A percentile compares a stretch with the other conserved stretches of the same genome.
Evolutionary conservation across 2,888 invertebrate genomes (phyloP).

Genomic region (Rhagonycha lutea): DNA sequence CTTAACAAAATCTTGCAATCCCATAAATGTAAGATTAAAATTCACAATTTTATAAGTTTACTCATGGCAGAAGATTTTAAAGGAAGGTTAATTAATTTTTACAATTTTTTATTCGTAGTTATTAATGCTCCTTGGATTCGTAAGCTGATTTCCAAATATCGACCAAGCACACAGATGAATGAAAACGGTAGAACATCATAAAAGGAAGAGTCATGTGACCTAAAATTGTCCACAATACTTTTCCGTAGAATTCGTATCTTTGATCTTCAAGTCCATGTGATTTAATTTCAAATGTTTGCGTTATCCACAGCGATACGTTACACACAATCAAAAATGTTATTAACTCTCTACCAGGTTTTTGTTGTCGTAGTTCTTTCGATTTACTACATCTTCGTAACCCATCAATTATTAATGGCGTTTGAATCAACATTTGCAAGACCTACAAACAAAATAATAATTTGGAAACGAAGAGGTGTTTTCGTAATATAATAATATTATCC

Average conservation of each 20-base stretch:
- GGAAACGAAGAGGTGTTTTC: neutral
- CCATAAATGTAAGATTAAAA: neutral
- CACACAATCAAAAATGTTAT: conserved; percentile 76
- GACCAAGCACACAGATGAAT: conserved; percentile 77
- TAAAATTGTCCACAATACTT: conserved; percentile 71
- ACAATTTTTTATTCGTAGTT: neutral
- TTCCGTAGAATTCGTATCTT: conserved; percentile 71
- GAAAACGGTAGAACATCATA: conserved; percentile 79
- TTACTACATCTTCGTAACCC: conserved; percentile 76
- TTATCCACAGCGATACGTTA: conserved; percentile 79
- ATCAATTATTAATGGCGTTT: conserved; percentile 75
- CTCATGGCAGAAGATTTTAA: neutral
- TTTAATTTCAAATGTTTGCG: conserved; percentile 71
- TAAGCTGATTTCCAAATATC: conserved; percentile 81
- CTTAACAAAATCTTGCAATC: neutral
- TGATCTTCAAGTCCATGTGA: conserved; percentile 59
- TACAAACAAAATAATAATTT: conserved; percentile 43
- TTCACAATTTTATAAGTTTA: neutral
- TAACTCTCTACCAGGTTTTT: conserved; percentile 75
- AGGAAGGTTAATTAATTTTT: neutral
- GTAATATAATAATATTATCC: neutral
- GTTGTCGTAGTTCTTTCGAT: conserved; percentile 62
- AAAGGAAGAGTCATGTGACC: conserved; percentile 75
- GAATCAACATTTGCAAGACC: conserved; percentile 73
- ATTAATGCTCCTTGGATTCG: conserved; percentile 53